phyloP scores from a whole-genome alignment of 2,888 invertebrate genomes.

The Ashinkailepas kermadecensis region DNA sequence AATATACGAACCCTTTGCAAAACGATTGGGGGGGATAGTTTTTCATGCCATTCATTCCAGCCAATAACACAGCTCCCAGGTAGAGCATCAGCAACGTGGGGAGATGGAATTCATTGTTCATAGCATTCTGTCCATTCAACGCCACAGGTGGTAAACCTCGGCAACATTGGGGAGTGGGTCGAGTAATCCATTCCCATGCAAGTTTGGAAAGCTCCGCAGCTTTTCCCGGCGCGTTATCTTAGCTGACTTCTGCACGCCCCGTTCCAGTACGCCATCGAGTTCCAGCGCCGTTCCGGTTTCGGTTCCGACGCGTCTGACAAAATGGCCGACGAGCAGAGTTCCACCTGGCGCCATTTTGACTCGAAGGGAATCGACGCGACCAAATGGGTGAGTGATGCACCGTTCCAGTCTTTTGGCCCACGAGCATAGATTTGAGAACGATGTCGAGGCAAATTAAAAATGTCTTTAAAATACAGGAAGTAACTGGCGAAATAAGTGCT shows the following conservation, averaged over 20 bases:
- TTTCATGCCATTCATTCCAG: too few species aligned
- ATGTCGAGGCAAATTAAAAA: background rate
- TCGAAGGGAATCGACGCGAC: slow-evolving; percentile 16
- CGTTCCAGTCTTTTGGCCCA: background rate
- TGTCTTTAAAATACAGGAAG: too few species aligned
- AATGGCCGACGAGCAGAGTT: background rate
- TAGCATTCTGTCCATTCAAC: too few species aligned
- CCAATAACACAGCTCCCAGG: too few species aligned
- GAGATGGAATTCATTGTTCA: too few species aligned
- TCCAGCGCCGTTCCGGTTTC: slow-evolving; percentile 4
- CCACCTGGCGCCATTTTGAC: background rate
- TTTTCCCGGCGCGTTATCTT: background rate
- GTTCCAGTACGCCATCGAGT: slow-evolving; percentile 5
- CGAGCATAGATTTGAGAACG: background rate
- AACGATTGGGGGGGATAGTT: too few species aligned
- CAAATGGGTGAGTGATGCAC: background rate
- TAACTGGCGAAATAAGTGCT: too few species aligned
- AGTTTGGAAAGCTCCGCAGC: background rate
- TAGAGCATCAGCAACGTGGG: too few species aligned
- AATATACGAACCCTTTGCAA: too few species aligned
- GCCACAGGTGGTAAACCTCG: too few species aligned
- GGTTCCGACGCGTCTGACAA: background rate
- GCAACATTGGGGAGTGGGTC: too few species aligned
- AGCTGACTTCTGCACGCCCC: background rate
- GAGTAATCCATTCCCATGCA: too few species aligned